phyloP scores from a whole-genome alignment of 2,888 invertebrate species.

The Pteria penguin region DNA sequence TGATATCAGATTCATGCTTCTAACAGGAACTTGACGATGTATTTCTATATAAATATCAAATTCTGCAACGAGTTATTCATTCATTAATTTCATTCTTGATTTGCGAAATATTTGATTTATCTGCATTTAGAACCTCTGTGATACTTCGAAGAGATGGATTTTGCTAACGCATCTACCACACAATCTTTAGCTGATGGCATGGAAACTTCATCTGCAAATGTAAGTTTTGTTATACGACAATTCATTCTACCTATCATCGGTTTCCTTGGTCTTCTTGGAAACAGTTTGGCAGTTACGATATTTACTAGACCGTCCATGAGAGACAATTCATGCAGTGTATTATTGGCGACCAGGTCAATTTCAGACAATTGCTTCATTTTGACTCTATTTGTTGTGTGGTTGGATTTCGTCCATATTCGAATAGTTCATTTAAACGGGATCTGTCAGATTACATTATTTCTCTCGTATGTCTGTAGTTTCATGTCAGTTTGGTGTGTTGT shows the following conservation, averaged over 20 bases:
- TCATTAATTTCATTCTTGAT: no score
- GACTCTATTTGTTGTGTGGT: conserved; percentile 82
- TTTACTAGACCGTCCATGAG: conserved; percentile 87
- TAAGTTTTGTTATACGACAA: conserved; percentile 10
- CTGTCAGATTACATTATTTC: conserved; percentile 54
- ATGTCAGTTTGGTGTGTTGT: conserved; percentile 92
- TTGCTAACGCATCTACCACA: no score
- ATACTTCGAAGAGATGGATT: no score
- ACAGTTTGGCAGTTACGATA: conserved; percentile 86
- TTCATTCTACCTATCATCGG: conserved; percentile 49
- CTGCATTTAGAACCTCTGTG: no score
- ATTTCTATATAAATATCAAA: no score
- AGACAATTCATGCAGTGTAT: conserved; percentile 88
- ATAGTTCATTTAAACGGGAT: conserved; percentile 78
- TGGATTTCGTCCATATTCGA: conserved; percentile 45
- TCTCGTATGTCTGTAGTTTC: conserved; percentile 85
- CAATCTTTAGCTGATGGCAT: no score
- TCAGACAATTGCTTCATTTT: conserved; percentile 89
- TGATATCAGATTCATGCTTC: no score
- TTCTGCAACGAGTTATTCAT: no score
- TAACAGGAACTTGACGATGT: no score
- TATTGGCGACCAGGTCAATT: conserved; percentile 87
- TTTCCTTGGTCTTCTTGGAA: conserved; percentile 86
- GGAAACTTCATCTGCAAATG: no score
- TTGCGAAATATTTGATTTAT: no score